Evolutionary conservation across 2,888 invertebrate genomes (phyloP), one percentile per base, ranked within the genome.

Genomic region (Ypsolopha sequella): DNA sequence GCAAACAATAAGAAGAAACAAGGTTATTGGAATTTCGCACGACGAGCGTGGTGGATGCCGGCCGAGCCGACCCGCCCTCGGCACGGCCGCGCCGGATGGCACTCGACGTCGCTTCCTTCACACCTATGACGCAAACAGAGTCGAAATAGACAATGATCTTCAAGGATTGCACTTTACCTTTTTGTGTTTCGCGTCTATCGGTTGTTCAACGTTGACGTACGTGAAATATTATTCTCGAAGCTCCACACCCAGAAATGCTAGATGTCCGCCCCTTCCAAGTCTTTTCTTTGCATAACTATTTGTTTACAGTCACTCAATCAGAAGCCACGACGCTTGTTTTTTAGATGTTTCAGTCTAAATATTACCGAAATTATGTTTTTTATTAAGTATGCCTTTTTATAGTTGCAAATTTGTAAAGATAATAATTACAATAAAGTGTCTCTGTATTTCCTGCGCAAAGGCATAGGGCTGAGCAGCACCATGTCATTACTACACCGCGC

Each of bases 1-100:
- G 62, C 59, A 61, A 68, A 75, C 76, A 80, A 78, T 71, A 73
- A 60, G 60, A 80, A 64, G 68, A 80, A 80, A 73, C 70, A 63
- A 65, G 70, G 62, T 57, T 59, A 66, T 51, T 52, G 76, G 79
- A 72, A 80, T 79, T 77, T 77, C 67, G 75, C 78, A 71, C 74
- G 69, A 63, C 64, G 65, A 58, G 60, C 58, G 52, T 43, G 34
- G 49, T 33, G 54, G 46, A 50, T 52, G 41, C 54, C 52, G 41
- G 24, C n/a, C 49, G 49, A 41, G 36, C 36, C 36, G 36, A 41
- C 36, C 48, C 41, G 51, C 51, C 49, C 33, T 35, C 33, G 41
- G 41, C 53, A n/a, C 48, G n/a, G 41, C 36, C 34, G 36, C 13
- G 43, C 43, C 49, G 36, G 34, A 43, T 33, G 44, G 24, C 51